Base-by-base conservation (phyloP, 2,113 vertebrate species). In the Anhinga anhinga region DNA sequence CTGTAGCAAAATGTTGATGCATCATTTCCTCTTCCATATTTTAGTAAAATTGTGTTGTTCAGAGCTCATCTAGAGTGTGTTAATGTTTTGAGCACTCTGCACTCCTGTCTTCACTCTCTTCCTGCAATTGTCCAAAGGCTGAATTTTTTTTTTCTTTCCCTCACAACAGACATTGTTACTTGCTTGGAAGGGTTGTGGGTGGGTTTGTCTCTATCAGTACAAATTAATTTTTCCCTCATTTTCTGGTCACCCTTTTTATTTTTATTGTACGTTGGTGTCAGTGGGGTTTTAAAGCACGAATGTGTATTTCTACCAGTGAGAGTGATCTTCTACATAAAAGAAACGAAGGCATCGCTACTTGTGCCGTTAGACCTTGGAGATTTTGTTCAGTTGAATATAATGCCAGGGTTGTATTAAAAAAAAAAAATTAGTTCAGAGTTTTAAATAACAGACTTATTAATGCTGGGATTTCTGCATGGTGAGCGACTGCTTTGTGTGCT, bases 21-120 rank as follows among this genome's bases (percentile, higher is more conserved):
- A 93, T 94, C 45, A 62, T 93, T 96, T 97, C 95, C 96, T 77
- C 76, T 90, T 80, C 55, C 44, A 42, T 70, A 20, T 82, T 89
- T 87, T 20, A 88, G 62, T 72, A 45, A 89, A 85, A 70, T 8
- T 26, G 20, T 83, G 66, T 18, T 74, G 56, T 77, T 93, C 42
- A 63, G 74, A 59, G 55, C 52, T 94, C 71, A 34, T 80, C 36
- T 58, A 47, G 26, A 30, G 62, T 1, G 1, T 19, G 65, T 53
- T 53, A 42, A 73, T 44, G 4, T 52, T 84, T 59, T 52, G 30
- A 95, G 61, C 70, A 25, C 83, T 97, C 38, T 69, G 22, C 25
- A 38, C 52, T 90, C 77, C 55, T 87, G 73, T 44, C 56, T 87
- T 56, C 2, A 1, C 14, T 44, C 34, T 82, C 84, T 97, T 97